These are phyloP conservation scores for Myanophis thanlyinensis DNA, from an alignment of 2,113 vertebrate genomes.

Conservation along the genomic window DNA sequence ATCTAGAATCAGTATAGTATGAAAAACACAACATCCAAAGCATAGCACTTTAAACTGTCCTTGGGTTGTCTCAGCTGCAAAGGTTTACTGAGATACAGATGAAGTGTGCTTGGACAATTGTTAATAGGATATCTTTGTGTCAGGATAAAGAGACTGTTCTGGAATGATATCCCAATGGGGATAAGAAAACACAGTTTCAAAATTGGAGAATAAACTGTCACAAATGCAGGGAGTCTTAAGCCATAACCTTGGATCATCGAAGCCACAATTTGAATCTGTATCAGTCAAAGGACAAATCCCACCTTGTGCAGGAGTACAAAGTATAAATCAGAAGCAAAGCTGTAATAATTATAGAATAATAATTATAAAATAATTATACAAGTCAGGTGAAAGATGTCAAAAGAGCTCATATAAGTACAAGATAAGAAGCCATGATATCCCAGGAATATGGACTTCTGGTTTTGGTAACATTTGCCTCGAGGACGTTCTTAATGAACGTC, in stretches of 20 bases:
- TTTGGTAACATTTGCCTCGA: too few relatives aligned
- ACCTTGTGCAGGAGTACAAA: neutral
- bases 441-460: too few relatives aligned
- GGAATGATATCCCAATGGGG: neutral
- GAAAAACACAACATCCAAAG: neutral
- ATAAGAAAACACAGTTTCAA: neutral
- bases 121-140: neutral
- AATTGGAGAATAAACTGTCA: neutral
- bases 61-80: neutral
- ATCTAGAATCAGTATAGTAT: neutral
- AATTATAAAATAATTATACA: neutral
- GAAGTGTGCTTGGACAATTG: neutral
- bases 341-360: neutral
- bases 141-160: neutral
- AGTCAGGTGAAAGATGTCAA: neutral
- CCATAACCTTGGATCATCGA: neutral
- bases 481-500: too few relatives aligned
- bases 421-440: neutral
- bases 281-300: neutral
- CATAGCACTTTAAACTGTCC: neutral
- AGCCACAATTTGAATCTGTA: neutral
- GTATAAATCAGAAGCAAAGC: neutral
- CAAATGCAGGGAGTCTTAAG: neutral
- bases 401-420: neutral
- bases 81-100: neutral